Evolutionary conservation across 2,888 invertebrate species (phyloP).

Genomic region (Ptilodon capucinus): DNA sequence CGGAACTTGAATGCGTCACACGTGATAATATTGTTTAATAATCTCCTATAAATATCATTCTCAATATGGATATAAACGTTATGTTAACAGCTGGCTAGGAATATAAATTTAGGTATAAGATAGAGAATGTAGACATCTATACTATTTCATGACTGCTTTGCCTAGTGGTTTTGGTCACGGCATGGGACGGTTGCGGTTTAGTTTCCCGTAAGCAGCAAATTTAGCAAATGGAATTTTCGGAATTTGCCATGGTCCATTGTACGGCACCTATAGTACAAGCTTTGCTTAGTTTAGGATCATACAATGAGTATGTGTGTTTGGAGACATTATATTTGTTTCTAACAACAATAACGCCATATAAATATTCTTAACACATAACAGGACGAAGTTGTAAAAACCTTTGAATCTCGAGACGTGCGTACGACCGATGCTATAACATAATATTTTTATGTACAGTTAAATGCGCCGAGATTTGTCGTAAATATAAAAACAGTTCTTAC

Average conservation of each 20-base stretch:
- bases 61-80: neutral
- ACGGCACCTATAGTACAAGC: too few species aligned
- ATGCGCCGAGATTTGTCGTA: neutral
- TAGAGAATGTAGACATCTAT: too few species aligned
- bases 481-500: neutral
- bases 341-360: neutral
- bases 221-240: too few species aligned
- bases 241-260: too few species aligned
- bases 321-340: too few species aligned
- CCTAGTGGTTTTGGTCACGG: too few species aligned
- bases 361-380: neutral
- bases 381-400: neutral
- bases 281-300: too few species aligned
- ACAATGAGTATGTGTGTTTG: too few species aligned
- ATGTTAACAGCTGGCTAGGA: neutral
- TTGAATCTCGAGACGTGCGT: neutral
- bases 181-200: too few species aligned
- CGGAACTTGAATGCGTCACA: slow-evolving; percentile 20
- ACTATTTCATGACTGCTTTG: too few species aligned
- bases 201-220: too few species aligned
- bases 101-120: too few species aligned
- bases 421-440: neutral
- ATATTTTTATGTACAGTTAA: neutral
- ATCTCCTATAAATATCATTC: neutral
- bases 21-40: slow-evolving; percentile 11